Percentiles rank a stretch among this genome's conserved stretches.
Evolutionary conservation across 2,888 invertebrate species (phyloP).

Genomic region (Acronicta alni): DNA sequence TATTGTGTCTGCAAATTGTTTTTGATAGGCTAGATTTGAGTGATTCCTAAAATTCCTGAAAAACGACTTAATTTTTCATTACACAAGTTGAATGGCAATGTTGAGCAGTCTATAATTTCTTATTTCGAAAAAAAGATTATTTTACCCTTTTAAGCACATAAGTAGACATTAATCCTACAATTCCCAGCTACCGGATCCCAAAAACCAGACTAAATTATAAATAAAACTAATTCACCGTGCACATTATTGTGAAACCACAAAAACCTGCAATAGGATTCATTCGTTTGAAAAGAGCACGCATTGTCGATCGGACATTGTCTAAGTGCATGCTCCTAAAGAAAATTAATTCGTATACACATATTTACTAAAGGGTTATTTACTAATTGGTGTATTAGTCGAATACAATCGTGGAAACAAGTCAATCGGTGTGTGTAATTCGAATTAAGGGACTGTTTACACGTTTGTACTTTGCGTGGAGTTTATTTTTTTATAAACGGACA

Average conservation of each 20-base stretch:
- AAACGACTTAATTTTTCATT: too few species aligned
- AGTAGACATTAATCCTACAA: constrained; percentile 43
- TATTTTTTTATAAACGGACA: constrained; percentile 77
- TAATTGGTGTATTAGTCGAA: constrained; percentile 80
- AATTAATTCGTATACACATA: constrained; percentile 73
- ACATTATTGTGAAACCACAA: constrained; percentile 64
- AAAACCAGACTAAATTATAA: constrained; percentile 57
- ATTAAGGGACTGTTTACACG: constrained; percentile 86
- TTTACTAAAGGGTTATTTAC: constrained; percentile 79
- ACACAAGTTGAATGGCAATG: too few species aligned
- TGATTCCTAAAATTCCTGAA: too few species aligned
- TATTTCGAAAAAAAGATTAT: constrained; percentile 5
- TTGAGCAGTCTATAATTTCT: neutral
- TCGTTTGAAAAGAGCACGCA: constrained; percentile 70
- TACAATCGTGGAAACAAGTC: constrained; percentile 83
- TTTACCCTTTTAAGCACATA: constrained; percentile 22
- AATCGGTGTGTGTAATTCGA: constrained; percentile 85
- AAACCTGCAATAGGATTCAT: constrained; percentile 66
- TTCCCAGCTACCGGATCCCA: constrained; percentile 44
- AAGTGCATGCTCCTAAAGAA: constrained; percentile 75
- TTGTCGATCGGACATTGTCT: constrained; percentile 79
- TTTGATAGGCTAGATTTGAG: too few species aligned
- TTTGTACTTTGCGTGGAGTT: constrained; percentile 69
- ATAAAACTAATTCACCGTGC: constrained; percentile 71
- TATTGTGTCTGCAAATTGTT: too few species aligned